Evolutionary conservation across 2,888 invertebrate species (phyloP).

Genomic region (Pammene fasciana): DNA sequence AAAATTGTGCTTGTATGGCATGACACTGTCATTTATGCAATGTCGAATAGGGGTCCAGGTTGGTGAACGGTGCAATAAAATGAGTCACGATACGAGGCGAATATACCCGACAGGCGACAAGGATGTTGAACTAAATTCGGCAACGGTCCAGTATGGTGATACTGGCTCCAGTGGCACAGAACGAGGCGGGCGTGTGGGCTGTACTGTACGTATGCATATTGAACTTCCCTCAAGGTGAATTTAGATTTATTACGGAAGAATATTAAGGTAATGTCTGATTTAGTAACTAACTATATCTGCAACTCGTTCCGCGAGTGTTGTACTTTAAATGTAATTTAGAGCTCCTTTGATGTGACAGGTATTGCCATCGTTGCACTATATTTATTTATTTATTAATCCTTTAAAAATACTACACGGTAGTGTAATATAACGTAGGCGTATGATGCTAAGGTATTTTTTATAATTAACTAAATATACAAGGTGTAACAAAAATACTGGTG

Average conservation of each 20-base stretch:
- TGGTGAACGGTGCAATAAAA: constrained; percentile 10
- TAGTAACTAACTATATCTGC: not conserved
- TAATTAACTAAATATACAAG: too few species aligned
- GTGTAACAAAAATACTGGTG: too few species aligned
- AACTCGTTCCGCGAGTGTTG: not conserved
- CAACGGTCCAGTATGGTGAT: constrained; percentile 7
- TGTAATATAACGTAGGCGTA: not conserved
- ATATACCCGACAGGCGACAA: constrained; percentile 22
- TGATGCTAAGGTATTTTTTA: not conserved
- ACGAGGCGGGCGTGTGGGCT: constrained; percentile 14
- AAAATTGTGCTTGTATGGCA: too few species aligned
- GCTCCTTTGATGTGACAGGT: too few species aligned
- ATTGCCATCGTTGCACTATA: too few species aligned
- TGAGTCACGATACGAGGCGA: constrained; percentile 20
- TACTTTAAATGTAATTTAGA: not conserved
- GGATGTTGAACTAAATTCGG: constrained; percentile 16
- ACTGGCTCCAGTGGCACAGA: constrained; percentile 8
- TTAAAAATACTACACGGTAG: too few species aligned
- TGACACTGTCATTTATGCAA: too few species aligned
- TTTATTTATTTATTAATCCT: too few species aligned
- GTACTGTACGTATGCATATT: not conserved
- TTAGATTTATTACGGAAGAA: constrained; percentile 7
- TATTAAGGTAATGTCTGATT: not conserved
- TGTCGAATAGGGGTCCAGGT: too few species aligned
- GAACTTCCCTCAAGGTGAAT: constrained; percentile 9